Percentiles rank a stretch among this genome's conserved stretches.
Conservation (phyloP, 2,888 invertebrate species). For the Cephus rjabovi region DNA sequence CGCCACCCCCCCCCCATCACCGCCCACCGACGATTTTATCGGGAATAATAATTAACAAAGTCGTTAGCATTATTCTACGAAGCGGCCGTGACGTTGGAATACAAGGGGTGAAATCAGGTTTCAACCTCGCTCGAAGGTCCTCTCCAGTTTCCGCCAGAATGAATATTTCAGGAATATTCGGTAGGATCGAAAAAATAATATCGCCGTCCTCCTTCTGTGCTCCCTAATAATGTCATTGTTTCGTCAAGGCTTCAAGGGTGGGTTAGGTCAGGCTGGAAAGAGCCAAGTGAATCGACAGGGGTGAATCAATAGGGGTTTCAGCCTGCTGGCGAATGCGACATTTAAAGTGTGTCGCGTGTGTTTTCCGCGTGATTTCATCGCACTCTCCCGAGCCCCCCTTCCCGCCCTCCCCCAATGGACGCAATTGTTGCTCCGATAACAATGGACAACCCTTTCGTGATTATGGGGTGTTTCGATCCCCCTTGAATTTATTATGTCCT, state of each 20-base stretch:
- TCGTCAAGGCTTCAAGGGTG: background rate
- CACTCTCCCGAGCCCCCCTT: background rate
- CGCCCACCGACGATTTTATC: slow-evolving; percentile 6
- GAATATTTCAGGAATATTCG: background rate
- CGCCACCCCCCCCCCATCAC: background rate
- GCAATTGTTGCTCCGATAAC: background rate
- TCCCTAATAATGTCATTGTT: background rate
- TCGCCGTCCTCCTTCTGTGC: background rate
- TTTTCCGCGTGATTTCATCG: slow-evolving; percentile 1
- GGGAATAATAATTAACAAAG: slow-evolving; percentile 28
- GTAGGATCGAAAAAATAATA: background rate
- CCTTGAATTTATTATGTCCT: slow-evolving; percentile 2
- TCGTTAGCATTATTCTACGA: slow-evolving; percentile 25
- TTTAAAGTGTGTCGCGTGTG: slow-evolving; percentile 1
- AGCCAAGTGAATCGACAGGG: background rate
- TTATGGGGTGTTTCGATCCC: background rate
- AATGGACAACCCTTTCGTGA: slow-evolving; percentile 3
- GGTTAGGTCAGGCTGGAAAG: background rate
- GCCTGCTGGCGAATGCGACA: background rate
- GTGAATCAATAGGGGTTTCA: background rate
- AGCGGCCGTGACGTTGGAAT: background rate
- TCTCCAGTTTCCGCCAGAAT: background rate
- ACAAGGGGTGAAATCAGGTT: background rate
- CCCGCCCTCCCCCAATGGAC: background rate
- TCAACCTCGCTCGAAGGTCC: slow-evolving; percentile 11